Evolutionary conservation across 37 sponge, comb jelly and placozoan species (phyloP).

Genomic region (Cliona cf. orientalis): DNA sequence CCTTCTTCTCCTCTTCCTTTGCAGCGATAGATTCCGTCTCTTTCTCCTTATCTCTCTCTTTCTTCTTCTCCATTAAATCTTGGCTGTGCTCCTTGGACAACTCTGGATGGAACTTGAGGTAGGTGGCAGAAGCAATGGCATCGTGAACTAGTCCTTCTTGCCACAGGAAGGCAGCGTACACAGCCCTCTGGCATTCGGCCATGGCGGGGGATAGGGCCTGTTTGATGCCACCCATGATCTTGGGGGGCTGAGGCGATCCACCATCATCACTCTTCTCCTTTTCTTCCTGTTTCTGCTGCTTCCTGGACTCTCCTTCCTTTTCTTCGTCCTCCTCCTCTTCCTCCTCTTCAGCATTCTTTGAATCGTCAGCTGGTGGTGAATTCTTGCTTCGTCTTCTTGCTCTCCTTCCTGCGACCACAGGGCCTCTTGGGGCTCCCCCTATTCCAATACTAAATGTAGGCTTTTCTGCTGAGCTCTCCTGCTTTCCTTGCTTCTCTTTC

Average conservation of each 20-base stretch:
- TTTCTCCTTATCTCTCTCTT: conserved; percentile 7
- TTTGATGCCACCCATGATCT: neutral
- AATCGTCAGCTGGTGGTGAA: neutral
- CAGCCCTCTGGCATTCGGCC: conserved; percentile 89
- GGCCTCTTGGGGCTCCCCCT: too few relatives aligned
- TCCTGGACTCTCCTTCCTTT: neutral
- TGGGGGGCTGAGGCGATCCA: neutral
- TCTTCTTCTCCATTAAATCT: neutral
- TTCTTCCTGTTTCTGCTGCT: conserved; percentile 19
- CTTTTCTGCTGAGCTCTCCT: neutral
- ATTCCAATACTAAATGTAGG: conserved; percentile 1
- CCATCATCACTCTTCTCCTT: conserved; percentile 20
- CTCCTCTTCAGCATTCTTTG: neutral
- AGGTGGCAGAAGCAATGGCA: conserved; percentile 90
- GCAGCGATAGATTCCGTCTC: neutral
- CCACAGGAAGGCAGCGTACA: conserved; percentile 97
- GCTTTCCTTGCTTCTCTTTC: neutral
- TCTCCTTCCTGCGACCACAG: neutral
- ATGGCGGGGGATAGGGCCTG: conserved; percentile 90
- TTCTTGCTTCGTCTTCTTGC: conserved; percentile 1
- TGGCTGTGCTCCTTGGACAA: conserved; percentile 61
- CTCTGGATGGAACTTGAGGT: conserved; percentile 89
- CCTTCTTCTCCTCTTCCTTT: conserved; percentile 34
- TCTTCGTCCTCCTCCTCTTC: conserved; percentile 4
- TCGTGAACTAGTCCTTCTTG: conserved; percentile 92